These are phyloP conservation scores for Lagorchestes hirsutus DNA, from an alignment of 2,797 vertebrate species.

Conservation along the genomic window DNA sequence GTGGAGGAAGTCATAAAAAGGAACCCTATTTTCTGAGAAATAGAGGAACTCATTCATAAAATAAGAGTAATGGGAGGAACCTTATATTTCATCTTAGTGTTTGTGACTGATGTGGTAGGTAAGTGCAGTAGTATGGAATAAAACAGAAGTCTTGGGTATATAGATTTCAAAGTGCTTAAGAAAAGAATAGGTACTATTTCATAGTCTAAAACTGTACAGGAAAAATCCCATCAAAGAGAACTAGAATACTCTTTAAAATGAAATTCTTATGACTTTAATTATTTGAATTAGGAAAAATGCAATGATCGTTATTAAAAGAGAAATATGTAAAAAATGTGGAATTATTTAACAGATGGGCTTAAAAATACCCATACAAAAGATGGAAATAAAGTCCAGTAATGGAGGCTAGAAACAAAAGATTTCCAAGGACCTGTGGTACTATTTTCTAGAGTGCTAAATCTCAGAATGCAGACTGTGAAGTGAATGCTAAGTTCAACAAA, in stretches of 20 bases:
- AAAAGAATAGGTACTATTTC: not conserved
- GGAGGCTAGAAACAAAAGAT: not conserved
- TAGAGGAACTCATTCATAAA: not conserved
- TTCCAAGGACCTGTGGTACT: not conserved
- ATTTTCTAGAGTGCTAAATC: not conserved
- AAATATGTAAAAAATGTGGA: not conserved
- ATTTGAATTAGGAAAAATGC: not conserved
- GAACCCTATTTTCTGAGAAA: not conserved
- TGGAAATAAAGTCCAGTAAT: not conserved
- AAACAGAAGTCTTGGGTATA: not conserved
- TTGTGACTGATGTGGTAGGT: not conserved
- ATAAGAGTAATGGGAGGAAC: not conserved
- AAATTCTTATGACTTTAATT: not conserved
- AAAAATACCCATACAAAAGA: not conserved
- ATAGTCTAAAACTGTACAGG: not conserved
- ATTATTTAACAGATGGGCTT: not conserved
- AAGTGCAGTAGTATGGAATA: not conserved
- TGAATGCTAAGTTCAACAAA: not conserved
- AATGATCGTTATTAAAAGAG: not conserved
- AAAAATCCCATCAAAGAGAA: not conserved
- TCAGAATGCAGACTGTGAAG: not conserved
- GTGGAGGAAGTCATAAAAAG: not conserved
- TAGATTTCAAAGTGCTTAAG: not conserved
- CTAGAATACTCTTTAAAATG: not conserved
- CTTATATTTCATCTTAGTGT: not conserved